Conservation (phyloP, 2,888 invertebrate species). For the Tenthredo amoena region DNA sequence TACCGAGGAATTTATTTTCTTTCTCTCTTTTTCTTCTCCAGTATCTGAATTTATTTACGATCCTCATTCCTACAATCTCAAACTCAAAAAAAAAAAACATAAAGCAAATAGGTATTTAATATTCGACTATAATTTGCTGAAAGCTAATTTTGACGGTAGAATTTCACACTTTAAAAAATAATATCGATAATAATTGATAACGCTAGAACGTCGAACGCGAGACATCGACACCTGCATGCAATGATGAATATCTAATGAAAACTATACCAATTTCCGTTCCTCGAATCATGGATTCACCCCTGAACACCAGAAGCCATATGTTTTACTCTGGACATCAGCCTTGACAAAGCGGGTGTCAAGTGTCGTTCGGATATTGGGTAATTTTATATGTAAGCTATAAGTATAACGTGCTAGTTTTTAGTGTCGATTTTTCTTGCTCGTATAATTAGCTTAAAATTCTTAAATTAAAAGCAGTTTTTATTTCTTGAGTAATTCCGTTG, state of each 20-base stretch:
- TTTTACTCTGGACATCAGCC: not conserved
- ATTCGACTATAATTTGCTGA: not conserved
- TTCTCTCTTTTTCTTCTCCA: no score
- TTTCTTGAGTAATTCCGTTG: not conserved
- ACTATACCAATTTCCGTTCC: slow-evolving; percentile 34
- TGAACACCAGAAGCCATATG: slow-evolving; percentile 35
- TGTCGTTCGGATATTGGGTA: slow-evolving; percentile 45
- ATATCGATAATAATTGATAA: not conserved
- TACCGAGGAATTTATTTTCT: not conserved
- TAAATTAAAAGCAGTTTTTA: not conserved
- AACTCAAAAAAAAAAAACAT: not conserved
- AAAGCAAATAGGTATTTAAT: not conserved
- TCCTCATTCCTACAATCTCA: not conserved
- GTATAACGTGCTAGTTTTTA: not conserved
- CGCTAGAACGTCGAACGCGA: not conserved
- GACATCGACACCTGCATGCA: slow-evolving; percentile 4
- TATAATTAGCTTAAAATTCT: slow-evolving; percentile 6
- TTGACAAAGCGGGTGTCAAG: slow-evolving; percentile 34
- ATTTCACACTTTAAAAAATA: not conserved
- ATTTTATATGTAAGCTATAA: slow-evolving; percentile 38
- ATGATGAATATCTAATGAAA: slow-evolving; percentile 37
- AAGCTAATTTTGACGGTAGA: not conserved
- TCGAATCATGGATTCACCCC: slow-evolving; percentile 1
- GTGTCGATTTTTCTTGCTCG: not conserved
- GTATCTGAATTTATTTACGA: not conserved